Evolutionary conservation across 2,113 vertebrate species (phyloP), one percentile per base, ranked within the genome.

Genomic region (Triplophysa rosa): DNA sequence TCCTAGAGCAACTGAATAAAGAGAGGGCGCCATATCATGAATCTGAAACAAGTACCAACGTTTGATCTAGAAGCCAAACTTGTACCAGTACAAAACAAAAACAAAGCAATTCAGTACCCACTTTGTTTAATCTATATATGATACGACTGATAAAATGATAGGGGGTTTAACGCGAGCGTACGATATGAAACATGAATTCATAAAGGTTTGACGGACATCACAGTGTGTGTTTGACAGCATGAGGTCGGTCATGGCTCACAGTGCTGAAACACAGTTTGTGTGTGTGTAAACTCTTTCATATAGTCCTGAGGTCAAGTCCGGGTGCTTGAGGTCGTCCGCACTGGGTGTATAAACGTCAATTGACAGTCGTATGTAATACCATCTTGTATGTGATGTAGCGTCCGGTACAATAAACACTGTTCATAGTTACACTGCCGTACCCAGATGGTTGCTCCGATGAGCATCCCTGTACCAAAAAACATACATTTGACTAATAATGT

Each of bases 181-280:
- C 26, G 58, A 29, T 63, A 63, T 65, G 24, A 65, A 64, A 77
- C 61, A 21, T 10, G 54, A 58, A 58, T 58, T 21, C 54, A 10
- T 52, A 37, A 21, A 17, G 26, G 42, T 65, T 77, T 54, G 61
- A 65, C 59, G n/a, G 47, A 77, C 47, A 52, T 77, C 74, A 77
- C 74, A 65, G 62, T 65, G 73, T 47, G 72, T 77, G 80, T 66
- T 64, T 78, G 75, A 67, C 76, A 81, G 19, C 66, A 64, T 70
- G 67, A 76, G 81, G 61, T 13, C 49, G 29, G 45, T 69, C 26
- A 49, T 65, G 77, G 33, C 40, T 83, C 77, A 76, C 77, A 61
- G 78, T 66, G 67, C 73, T 37, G 75, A 63, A 72, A 67, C 79
- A 75, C 70, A 80, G 70, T n/a, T 29, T 29, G 29, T 67, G 63